phyloP scores from a whole-genome alignment of 2,888 invertebrate species.

The Napeogenes inachia region DNA sequence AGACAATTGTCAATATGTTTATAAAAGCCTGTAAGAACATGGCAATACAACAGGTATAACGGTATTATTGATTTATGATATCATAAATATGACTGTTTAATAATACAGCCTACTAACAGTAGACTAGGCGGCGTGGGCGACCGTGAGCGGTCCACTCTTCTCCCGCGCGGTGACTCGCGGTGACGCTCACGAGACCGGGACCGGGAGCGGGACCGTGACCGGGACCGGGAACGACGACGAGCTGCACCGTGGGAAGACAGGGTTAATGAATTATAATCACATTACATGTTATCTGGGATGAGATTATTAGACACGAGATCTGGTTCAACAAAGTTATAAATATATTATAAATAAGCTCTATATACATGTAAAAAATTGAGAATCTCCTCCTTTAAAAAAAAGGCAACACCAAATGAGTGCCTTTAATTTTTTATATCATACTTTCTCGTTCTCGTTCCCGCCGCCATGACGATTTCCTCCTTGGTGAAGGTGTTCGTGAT shows the following conservation, averaged over 20 bases:
- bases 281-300: no score
- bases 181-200: slow-evolving; percentile 65
- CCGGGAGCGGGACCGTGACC: slow-evolving; percentile 64
- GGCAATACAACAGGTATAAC: no score
- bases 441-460: slow-evolving; percentile 55
- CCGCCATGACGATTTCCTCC: slow-evolving; percentile 52
- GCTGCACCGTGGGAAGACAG: slow-evolving; percentile 32
- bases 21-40: no score
- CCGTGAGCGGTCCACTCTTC: slow-evolving; percentile 57
- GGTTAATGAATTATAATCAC: not conserved
- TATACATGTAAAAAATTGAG: no score
- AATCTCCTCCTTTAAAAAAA: no score
- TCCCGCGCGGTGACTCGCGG: slow-evolving; percentile 69
- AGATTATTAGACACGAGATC: no score
- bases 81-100: no score
- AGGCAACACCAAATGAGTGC: not conserved
- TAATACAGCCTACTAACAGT: slow-evolving; percentile 72
- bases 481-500: slow-evolving; percentile 72
- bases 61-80: no score
- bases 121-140: slow-evolving; percentile 84
- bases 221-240: slow-evolving; percentile 58
- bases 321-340: not conserved
- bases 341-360: not conserved
- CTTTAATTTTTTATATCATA: slow-evolving; percentile 14
- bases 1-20: no score